A percentile compares a stretch with the other conserved stretches of the same genome.
Conservation (phyloP, 2,113 vertebrate genomes). For the Australoheros scitulus region DNA sequence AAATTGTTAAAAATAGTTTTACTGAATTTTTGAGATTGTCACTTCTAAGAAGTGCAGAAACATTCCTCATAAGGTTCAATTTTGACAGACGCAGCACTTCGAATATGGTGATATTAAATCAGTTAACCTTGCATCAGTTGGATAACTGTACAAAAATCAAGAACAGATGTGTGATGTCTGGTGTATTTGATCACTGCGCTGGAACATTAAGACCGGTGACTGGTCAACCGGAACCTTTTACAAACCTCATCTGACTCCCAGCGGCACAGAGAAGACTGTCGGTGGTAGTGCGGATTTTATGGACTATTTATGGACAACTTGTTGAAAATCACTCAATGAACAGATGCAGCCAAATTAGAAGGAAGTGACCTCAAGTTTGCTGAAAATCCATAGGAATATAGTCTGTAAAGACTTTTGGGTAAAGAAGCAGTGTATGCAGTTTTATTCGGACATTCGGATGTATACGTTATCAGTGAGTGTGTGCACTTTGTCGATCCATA, state of each 20-base stretch:
- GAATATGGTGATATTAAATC: constrained; percentile 29
- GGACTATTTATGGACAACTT: constrained; percentile 62
- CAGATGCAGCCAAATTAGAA: constrained; percentile 57
- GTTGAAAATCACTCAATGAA: constrained; percentile 48
- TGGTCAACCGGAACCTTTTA: constrained; percentile 51
- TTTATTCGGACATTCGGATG: constrained; percentile 72
- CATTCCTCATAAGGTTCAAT: constrained; percentile 69
- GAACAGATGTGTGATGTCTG: constrained; percentile 1
- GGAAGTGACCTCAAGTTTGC: constrained; percentile 24
- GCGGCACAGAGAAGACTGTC: constrained; percentile 24
- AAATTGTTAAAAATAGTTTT: constrained; percentile 27
- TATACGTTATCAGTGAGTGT: constrained; percentile 57
- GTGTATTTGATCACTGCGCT: constrained; percentile 27
- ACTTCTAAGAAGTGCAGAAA: constrained; percentile 77
- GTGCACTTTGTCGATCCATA: constrained; percentile 56
- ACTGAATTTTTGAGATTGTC: constrained; percentile 52
- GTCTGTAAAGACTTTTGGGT: constrained; percentile 29
- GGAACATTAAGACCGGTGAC: constrained; percentile 22
- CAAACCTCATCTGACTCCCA: constrained; percentile 61
- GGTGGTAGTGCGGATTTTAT: constrained; percentile 38
- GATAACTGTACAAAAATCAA: constrained; percentile 30
- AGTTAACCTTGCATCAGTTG: constrained; percentile 18
- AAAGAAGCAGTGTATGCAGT: constrained; percentile 60
- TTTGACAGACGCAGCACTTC: constrained; percentile 56
- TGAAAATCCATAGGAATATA: constrained; percentile 7